phyloP scores from a whole-genome alignment of 1,140 invertebrate species.

The Liolophura sinensis region DNA sequence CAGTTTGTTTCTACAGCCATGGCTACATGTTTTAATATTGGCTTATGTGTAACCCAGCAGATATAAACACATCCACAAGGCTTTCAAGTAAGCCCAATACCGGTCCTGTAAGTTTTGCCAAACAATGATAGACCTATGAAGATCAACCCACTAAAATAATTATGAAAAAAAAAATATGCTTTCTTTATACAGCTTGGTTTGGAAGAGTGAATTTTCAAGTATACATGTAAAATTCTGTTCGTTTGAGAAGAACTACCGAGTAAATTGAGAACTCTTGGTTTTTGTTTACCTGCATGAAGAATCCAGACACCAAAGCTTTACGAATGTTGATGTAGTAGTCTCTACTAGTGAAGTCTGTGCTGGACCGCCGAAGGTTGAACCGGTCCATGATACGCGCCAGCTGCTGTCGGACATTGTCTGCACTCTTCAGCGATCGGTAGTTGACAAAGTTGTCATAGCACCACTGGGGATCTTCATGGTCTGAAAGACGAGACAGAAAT shows the following conservation, averaged over 20 bases:
- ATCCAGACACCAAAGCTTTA: constrained; percentile 96
- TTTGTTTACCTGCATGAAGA: constrained; percentile 96
- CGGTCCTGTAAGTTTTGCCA: too few relatives aligned
- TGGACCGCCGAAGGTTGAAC: constrained; percentile 86
- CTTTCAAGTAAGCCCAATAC: not conserved
- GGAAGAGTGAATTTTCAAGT: too few relatives aligned
- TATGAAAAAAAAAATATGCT: too few relatives aligned
- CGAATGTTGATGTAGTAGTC: constrained; percentile 99
- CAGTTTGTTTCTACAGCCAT: too few relatives aligned
- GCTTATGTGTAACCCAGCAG: constrained; percentile 4
- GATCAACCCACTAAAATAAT: too few relatives aligned
- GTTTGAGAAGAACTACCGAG: too few relatives aligned
- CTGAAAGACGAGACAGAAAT: constrained; percentile 41
- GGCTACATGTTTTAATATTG: not conserved
- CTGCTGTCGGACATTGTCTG: constrained; percentile 83
- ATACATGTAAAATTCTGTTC: too few relatives aligned
- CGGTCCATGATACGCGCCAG: constrained; percentile 87
- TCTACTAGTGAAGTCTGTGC: constrained; percentile 96
- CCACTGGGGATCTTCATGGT: constrained; percentile 91
- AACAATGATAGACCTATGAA: too few relatives aligned
- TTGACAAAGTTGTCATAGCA: constrained; percentile 99
- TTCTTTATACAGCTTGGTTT: too few relatives aligned
- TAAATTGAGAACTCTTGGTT: too few relatives aligned
- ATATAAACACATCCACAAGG: not conserved
- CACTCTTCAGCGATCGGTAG: constrained; percentile 94